These are phyloP conservation scores for Eciton burchellii DNA, from an alignment of 1,140 invertebrate genomes.

Conservation along the genomic window DNA sequence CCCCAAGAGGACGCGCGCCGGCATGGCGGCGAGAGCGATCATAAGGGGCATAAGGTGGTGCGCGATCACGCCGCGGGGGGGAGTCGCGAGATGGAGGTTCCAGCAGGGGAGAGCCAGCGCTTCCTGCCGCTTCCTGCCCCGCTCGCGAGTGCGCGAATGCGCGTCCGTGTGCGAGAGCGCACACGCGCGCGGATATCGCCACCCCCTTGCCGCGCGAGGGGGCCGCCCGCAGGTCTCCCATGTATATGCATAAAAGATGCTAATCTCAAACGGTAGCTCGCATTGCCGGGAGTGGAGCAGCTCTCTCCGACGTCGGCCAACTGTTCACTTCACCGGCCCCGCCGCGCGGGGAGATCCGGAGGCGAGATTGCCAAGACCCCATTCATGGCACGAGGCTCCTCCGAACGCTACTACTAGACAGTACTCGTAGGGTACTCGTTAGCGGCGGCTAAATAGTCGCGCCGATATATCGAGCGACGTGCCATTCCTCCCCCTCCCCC, in stretches of 20 bases:
- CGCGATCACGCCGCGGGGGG: no score
- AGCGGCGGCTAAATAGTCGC: conserved; percentile 74
- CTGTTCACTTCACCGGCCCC: conserved; percentile 77
- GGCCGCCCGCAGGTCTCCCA: conserved; percentile 63
- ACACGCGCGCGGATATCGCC: not conserved
- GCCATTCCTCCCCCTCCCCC: not conserved
- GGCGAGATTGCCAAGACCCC: conserved; percentile 75
- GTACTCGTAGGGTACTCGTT: conserved; percentile 68
- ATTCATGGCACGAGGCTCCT: conserved; percentile 71
- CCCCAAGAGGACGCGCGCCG: no score
- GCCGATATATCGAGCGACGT: conserved; percentile 65
- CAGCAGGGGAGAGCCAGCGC: not conserved
- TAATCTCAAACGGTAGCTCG: conserved; percentile 82
- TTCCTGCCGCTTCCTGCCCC: conserved; percentile 23
- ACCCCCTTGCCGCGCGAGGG: not conserved
- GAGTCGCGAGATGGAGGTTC: no score
- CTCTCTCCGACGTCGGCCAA: conserved; percentile 71
- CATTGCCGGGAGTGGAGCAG: conserved; percentile 77
- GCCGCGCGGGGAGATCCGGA: conserved; percentile 71
- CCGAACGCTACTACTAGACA: conserved; percentile 51
- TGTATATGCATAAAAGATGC: conserved; percentile 79
- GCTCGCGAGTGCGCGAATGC: conserved; percentile 11
- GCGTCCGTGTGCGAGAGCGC: not conserved
- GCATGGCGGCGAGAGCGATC: no score
- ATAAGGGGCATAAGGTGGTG: no score